Base-by-base conservation (phyloP, 2,113 vertebrate genomes). In the Neopipo cinnamomea region DNA sequence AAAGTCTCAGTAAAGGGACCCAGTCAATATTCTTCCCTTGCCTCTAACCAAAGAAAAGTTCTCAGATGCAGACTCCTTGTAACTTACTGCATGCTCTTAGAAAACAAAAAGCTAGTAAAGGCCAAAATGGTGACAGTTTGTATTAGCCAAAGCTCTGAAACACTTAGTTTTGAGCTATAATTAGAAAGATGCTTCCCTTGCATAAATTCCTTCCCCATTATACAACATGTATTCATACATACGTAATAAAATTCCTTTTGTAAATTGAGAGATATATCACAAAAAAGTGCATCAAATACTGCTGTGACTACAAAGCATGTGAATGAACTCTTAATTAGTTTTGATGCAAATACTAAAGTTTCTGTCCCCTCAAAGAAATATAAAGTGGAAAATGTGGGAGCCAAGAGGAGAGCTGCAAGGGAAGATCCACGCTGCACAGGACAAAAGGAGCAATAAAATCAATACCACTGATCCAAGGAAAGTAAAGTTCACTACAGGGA, bases 81-180 rank as follows among this genome's bases (percentile, higher is more conserved):
- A 85, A 83, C 14, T 67, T 82, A 52, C 7, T 62, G 49, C 62
- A 76, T 2, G 5, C 31, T 82, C 37, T 53, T 56, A 52, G 74
- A 85, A 90, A 90, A 88, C n/a, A 73, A 82, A 35, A 2, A 72
- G 41, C 44, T 68, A 80, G 68, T 56, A 11, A 63, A 68, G 66
- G 61, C 33, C 53, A 93, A 81, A 87, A 35, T 2, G 15, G 47
- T 75, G 74, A 85, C 13, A 46, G 49, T 39, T 33, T 78, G 35
- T 68, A 61, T 46, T 35, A 73, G 53, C 24, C 67, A 90, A 53
- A 90, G 67, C 67, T 85, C 49, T 70, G 46, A 42, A 59, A 58
- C 33, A 41, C 63, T 85, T 85, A 10, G n/a, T 62, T 92, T 66
- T 75, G 59, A 80, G 63, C 59, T 90, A 37, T 85, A 90, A 88